Percentiles rank a stretch among this genome's conserved stretches.
These are phyloP conservation scores for Caracal caracal DNA, from an alignment of 2,113 vertebrate genomes.

Conservation along the genomic window DNA sequence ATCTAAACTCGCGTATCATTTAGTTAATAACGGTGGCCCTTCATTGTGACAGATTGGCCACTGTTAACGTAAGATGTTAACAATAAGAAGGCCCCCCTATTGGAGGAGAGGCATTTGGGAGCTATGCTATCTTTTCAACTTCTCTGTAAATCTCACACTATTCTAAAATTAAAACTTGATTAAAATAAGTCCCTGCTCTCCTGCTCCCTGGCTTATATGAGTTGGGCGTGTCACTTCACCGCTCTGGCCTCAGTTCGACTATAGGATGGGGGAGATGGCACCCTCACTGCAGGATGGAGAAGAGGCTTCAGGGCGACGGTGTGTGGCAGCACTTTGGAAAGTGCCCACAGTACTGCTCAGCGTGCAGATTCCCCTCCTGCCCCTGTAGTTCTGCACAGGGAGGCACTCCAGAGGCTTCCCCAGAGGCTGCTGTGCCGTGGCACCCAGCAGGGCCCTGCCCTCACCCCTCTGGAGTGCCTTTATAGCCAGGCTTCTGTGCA, in stretches of 20 bases:
- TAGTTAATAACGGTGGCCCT: background rate
- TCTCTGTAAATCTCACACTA: slow-evolving; percentile 14
- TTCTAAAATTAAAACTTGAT: background rate
- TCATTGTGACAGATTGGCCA: background rate
- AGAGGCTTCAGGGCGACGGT: background rate
- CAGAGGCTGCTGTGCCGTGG: background rate
- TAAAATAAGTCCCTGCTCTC: background rate
- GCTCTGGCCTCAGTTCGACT: background rate
- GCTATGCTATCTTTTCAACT: background rate
- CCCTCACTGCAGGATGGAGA: background rate
- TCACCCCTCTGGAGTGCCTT: background rate
- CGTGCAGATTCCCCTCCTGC: background rate
- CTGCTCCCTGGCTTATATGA: background rate
- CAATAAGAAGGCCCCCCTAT: background rate
- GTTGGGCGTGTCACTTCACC: background rate
- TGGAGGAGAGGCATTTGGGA: background rate
- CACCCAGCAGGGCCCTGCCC: background rate
- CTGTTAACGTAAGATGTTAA: background rate
- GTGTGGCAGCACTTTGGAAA: background rate
- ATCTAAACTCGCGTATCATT: background rate
- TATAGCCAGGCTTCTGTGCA: background rate
- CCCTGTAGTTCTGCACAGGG: background rate
- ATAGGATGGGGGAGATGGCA: background rate
- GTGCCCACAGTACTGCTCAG: background rate
- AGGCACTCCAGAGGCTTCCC: background rate